phyloP scores from a whole-genome alignment of 2,113 vertebrate species.

The Falcunculus frontatus region DNA sequence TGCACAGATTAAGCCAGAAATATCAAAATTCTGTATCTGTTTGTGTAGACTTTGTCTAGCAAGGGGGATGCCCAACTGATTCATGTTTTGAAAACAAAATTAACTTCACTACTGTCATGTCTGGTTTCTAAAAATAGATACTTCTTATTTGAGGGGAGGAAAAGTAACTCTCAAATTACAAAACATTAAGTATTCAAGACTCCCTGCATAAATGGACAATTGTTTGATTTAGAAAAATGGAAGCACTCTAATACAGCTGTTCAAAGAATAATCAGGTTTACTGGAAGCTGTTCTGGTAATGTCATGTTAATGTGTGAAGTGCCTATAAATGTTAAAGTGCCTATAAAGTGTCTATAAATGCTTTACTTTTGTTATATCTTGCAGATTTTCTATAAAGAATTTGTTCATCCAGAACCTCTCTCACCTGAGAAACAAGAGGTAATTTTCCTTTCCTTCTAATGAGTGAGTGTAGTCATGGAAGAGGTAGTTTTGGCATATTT shows the following conservation, averaged over 20 bases:
- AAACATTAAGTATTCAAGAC: background rate
- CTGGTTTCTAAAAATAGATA: background rate
- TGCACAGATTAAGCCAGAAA: background rate
- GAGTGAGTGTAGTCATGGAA: background rate
- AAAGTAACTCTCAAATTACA: background rate
- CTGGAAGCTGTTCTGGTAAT: background rate
- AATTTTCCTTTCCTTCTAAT: background rate
- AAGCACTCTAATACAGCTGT: background rate
- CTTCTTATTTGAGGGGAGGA: background rate
- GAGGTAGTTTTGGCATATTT: background rate
- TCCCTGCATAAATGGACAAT: background rate
- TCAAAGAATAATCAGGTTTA: background rate
- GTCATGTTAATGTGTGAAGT: background rate
- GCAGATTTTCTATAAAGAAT: conserved; percentile 82
- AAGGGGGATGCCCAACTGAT: background rate
- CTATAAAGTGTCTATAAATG: background rate
- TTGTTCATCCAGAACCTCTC: conserved; percentile 78
- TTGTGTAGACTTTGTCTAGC: background rate
- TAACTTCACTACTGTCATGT: background rate
- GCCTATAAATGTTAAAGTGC: background rate
- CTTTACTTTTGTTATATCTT: background rate
- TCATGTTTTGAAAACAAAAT: background rate
- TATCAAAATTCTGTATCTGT: background rate
- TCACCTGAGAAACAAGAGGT: conserved; percentile 75
- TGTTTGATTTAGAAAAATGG: background rate